Evolutionary conservation across 2,113 vertebrate species (phyloP), one percentile per base, ranked within the genome.

Genomic region (Sardina pilchardus): DNA sequence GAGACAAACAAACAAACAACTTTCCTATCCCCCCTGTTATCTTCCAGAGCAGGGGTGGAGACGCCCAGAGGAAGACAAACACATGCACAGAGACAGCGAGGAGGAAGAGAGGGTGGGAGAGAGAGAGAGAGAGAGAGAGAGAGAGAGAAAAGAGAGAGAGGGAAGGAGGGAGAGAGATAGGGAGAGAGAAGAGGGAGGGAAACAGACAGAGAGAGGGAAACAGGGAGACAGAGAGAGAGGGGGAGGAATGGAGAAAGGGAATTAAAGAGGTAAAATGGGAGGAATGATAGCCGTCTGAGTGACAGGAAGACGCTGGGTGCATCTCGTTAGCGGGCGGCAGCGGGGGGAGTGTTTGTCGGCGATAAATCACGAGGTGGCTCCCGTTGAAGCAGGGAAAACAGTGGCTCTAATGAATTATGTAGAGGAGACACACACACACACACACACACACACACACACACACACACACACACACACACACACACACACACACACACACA

Each of bases 311-410:
- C 4, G 30, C 67, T 75, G 30, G 12, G 30, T 78, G 71, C 71
- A 78, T 78, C 34, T 78, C 71, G 34, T 78, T 78, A 78, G 67
- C 30, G 9, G 26, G 63, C 26, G 14, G 71, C 30, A 78, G 16
- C 14, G 34, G 34, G 71, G 71, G 34, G 71, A 78, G 30, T 78
- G 71, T 78, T 78, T 78, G 71, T 17, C 71, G 71, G 71, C 16
- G 71, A 78, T 78, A 78, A 78, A 78, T 78, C 71, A 78, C 71
- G 10, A 78, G 71, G 71, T 78, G 71, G 71, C 71, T 78, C 71
- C 71, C 71, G 12, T 30, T 78, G 71, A 78, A 78, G 71, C 34
- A 12, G 34, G 71, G 34, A 78, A 78, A 78, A 36, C 34, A 78
- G 71, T 78, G 12, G 30, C 71, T 36, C 30, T 78, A 78, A 78